Evolutionary conservation across 2,888 invertebrate genomes (phyloP), one percentile per base, ranked within the genome.

Genomic region (Melipona beecheii): DNA sequence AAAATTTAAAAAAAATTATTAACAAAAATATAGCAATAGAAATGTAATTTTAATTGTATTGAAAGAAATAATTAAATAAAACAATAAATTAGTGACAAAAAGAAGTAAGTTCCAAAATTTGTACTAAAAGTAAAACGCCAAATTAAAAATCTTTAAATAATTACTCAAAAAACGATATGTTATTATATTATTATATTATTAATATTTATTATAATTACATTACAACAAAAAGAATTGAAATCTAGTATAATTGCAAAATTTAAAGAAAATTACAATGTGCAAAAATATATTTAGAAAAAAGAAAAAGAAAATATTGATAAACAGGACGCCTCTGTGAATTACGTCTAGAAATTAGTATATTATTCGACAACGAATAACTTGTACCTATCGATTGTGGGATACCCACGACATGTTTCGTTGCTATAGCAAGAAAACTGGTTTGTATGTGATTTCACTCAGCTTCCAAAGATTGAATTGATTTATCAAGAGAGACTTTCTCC

Each of bases 401-500:
- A 36, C 27, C 27, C 60, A 21, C 21, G n/a, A 11, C 56, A 66
- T 43, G 27, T 66, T 24, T 24, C 65, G 9, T 66, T 75, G 43
- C 19, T 27, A n/a, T n/a, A 52, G 17, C 19, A 24, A 62, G n/a
- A 36, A 69, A 83, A 79, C 65, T 60, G 62, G 73, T 79, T 24
- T 43, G 43, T 56, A 54, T n/a, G n/a, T 83, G 66, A 85, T 84
- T 84, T 85, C 81, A 78, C 78, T 65, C 65, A 62, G 69, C 60
- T 75, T 78, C 64, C 31, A 69, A 52, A 27, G 56, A 77, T 73
- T 76, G 49, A 78, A 78, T 77, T 75, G 81, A 85, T 78, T 84
- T 81, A 84, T 70, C 75, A 60, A 52, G 24, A 6, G 68, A 31
- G 15, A 85, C 84, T 85, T 85, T 85, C 85, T 65, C 85, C 60